Base-by-base conservation (phyloP, 2,888 invertebrate species). In the Idaea aversata region DNA sequence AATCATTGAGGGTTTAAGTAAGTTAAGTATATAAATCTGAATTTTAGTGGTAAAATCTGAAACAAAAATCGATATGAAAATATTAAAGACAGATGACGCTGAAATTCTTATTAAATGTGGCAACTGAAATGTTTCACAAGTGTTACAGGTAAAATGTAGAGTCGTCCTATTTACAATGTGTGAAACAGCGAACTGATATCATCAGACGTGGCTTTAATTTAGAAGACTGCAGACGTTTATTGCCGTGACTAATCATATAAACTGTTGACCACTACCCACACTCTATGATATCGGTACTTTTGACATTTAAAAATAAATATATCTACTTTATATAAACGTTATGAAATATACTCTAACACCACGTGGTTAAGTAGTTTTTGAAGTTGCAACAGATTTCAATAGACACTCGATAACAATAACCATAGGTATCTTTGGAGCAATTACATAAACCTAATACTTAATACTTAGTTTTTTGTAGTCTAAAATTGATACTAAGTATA, bases 201-300 rank as follows among this genome's bases (percentile, higher is more conserved):
- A 85, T 79, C 79, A 71, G 81, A 78, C 79, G 81, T 79, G 79
- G 73, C 78, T 76, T 80, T 81, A 84, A 87, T 87, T 87, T 85
- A 85, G 86, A 84, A 76, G 79, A 81, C 85, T 84, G 83, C 84
- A 83, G 86, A 85, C 81, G 82, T 87, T 88, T 88, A 86, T 86
- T 85, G 82, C 86, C 78, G 82, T 88, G 89, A 90, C 83, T 88
- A 88, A 90, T 84, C 82, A 77, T 83, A 82, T 86, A 85, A 85
- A 86, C 83, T 81, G 80, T 81, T 81, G 79, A 77, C 77, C 79
- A 67, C 84, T 78, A 72, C 90, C 91, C 88, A 91, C 91, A 81
- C 83, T 61, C 80, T 77, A 80, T 65, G 86, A 83, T 87, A 84
- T 86, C 83, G 81, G 79, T 75, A 82, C 78, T 79, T 76, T 85